phyloP scores from a whole-genome alignment of 1,140 invertebrate genomes.

The Penaeus chinensis region DNA sequence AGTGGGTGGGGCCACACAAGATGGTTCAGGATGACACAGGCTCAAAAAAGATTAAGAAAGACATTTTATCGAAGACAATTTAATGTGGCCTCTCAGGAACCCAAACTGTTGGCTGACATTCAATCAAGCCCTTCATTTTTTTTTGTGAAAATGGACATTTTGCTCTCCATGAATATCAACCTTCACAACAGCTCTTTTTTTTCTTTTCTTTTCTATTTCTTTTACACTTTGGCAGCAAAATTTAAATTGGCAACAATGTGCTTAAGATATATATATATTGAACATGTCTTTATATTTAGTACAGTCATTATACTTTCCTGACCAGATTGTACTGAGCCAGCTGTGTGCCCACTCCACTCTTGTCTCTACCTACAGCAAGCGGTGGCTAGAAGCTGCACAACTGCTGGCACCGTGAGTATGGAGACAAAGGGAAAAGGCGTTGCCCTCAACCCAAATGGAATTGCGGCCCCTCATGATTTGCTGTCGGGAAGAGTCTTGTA shows the following conservation, averaged over 20 bases:
- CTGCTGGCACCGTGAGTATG: conserved; percentile 48
- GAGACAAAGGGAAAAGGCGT: conserved; percentile 25
- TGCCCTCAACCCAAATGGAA: conserved; percentile 23
- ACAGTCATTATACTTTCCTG: conserved; percentile 22
- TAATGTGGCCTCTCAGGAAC: conserved; percentile 39
- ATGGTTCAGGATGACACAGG: conserved; percentile 39
- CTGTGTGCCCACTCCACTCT: conserved; percentile 42
- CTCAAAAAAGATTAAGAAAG: conserved; percentile 20
- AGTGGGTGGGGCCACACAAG: conserved; percentile 45
- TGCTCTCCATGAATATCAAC: no score
- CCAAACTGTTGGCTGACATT: conserved; percentile 26
- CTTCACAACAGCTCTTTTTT: no score
- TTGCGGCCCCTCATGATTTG: conserved; percentile 37
- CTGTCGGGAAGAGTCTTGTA: conserved; percentile 33
- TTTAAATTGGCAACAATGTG: no score
- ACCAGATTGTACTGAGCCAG: conserved; percentile 39
- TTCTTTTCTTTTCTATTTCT: no score
- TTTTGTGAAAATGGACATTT: no score
- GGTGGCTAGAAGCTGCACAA: conserved; percentile 32
- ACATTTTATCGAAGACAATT: conserved; percentile 22
- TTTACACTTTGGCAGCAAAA: no score
- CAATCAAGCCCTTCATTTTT: conserved; percentile 11
- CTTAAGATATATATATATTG: no score
- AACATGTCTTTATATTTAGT: not conserved
- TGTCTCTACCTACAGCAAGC: conserved; percentile 33